Evolutionary conservation across 2,797 vertebrate species (phyloP).

Genomic region (Pelochelys cantorii): DNA sequence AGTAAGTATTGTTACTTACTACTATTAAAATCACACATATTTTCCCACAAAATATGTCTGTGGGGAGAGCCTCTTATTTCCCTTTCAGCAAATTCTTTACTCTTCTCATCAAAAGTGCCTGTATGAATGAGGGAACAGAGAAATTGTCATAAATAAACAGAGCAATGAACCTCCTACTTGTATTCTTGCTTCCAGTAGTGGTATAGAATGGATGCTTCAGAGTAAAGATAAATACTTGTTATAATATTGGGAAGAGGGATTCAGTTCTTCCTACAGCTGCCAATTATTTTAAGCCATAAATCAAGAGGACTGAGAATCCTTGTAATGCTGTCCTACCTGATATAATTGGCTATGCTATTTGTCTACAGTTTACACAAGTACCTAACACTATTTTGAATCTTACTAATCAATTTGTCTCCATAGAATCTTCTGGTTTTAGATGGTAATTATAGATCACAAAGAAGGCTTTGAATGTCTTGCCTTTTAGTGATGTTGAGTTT

Average conservation of each 20-base stretch:
- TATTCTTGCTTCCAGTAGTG: not conserved
- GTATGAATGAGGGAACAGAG: not conserved
- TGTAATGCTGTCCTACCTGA: not conserved
- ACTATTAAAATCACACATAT: not conserved
- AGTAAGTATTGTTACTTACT: not conserved
- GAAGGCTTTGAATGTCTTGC: constrained; percentile 27
- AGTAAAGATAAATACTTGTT: not conserved
- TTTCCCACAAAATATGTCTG: not conserved
- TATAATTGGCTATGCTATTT: constrained; percentile 25
- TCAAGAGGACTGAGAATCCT: not conserved
- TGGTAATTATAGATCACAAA: constrained; percentile 14
- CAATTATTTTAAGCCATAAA: not conserved
- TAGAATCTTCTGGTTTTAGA: constrained; percentile 40
- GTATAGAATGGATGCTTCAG: not conserved
- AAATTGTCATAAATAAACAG: constrained; percentile 7
- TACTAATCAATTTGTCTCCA: constrained; percentile 21
- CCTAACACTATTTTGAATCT: constrained; percentile 33
- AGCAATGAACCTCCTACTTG: not conserved
- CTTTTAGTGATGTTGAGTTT: constrained; percentile 40
- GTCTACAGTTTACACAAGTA: not conserved
- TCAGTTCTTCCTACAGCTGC: not conserved
- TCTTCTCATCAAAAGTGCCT: not conserved
- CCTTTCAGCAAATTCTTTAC: not conserved
- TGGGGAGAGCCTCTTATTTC: not conserved
- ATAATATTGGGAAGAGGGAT: not conserved